Evolutionary conservation across 2,113 vertebrate species (phyloP).

Genomic region (Plecotus auritus): DNA sequence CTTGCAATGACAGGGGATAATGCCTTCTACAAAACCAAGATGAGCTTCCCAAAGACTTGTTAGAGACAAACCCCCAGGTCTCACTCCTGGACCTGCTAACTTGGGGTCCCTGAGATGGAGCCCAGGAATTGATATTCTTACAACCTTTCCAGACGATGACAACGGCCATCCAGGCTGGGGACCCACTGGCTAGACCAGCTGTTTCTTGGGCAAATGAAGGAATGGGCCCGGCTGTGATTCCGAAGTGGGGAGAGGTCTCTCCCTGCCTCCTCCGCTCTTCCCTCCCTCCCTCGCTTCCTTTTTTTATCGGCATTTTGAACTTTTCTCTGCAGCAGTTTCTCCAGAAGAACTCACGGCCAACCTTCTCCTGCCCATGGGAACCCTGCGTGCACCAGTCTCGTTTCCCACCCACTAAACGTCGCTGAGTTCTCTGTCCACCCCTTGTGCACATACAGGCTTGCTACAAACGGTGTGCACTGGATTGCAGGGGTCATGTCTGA

Average conservation of each 20-base stretch:
- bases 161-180: too few relatives aligned
- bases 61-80: neutral
- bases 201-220: neutral
- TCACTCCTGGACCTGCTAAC: neutral
- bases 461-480: neutral
- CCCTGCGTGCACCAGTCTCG: neutral
- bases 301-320: neutral
- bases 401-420: neutral
- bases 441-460: neutral
- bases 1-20: neutral
- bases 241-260: neutral
- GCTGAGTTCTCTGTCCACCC: neutral
- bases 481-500: too few relatives aligned
- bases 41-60: neutral
- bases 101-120: neutral
- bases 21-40: neutral
- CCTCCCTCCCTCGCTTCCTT: too few relatives aligned
- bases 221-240: neutral
- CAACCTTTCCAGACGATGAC: neutral
- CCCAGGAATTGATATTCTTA: neutral
- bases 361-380: fast-evolving
- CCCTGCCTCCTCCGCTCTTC: too few relatives aligned
- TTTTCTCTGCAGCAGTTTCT: neutral
- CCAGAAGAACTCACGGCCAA: neutral
- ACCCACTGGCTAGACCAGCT: neutral